Evolutionary conservation across 1,140 invertebrate genomes (phyloP).

Genomic region (Anoplolepis gracilipes): DNA sequence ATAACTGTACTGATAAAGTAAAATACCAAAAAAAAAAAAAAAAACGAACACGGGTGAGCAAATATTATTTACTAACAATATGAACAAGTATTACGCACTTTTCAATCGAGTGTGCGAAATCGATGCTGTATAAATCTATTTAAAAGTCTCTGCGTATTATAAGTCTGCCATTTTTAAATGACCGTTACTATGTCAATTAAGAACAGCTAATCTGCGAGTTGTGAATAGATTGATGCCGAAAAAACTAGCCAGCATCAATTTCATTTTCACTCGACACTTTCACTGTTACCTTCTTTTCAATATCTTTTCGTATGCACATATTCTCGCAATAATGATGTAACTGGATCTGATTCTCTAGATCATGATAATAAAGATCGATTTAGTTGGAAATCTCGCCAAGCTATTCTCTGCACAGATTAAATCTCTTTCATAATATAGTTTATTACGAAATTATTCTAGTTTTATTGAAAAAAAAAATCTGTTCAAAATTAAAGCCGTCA

Average conservation of each 20-base stretch:
- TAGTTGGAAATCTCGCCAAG: background rate
- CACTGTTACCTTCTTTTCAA: constrained; percentile 21
- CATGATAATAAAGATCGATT: constrained; percentile 38
- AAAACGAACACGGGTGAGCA: background rate
- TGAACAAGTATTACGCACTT: background rate
- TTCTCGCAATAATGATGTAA: constrained; percentile 31
- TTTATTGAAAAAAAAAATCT: background rate
- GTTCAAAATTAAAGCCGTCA: background rate
- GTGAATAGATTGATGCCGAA: constrained; percentile 23
- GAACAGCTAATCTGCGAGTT: background rate
- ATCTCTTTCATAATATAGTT: background rate
- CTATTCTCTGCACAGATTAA: background rate
- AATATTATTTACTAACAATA: background rate
- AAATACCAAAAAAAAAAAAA: too few species aligned
- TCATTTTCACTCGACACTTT: constrained; percentile 53
- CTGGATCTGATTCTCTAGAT: constrained; percentile 28
- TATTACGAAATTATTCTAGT: background rate
- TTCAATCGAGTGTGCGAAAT: background rate
- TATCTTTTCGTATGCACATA: background rate
- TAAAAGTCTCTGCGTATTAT: background rate
- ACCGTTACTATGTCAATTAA: background rate
- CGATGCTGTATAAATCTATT: too few species aligned
- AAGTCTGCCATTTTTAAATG: background rate
- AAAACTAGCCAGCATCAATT: constrained; percentile 21
- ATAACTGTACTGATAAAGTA: background rate